Percentiles rank a stretch among this genome's conserved stretches.
Conservation (phyloP, 2,888 invertebrate genomes). For the Chironomus riparius region DNA sequence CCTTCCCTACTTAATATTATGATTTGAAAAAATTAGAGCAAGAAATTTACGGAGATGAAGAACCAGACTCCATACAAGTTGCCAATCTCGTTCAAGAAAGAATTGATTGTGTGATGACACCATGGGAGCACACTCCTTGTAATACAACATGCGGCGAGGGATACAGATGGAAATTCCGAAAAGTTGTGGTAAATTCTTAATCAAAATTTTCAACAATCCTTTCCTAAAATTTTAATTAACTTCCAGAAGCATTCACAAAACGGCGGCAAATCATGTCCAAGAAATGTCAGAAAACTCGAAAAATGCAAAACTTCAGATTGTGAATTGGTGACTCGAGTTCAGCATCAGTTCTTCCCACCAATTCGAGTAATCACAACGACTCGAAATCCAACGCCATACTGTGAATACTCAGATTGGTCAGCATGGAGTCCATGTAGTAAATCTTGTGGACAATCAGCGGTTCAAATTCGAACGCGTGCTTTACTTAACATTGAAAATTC, state of each 20-base stretch:
- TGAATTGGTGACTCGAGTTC: background rate
- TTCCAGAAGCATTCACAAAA: constrained; percentile 34
- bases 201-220: background rate
- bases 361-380: background rate
- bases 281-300: constrained; percentile 40
- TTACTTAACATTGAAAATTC: constrained; percentile 36
- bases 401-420: constrained; percentile 56
- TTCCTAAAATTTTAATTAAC: background rate
- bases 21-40: too few relatives aligned
- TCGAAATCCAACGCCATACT: constrained; percentile 35
- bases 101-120: constrained; percentile 45
- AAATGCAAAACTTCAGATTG: constrained; percentile 38
- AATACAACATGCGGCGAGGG: constrained; percentile 47
- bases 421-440: constrained; percentile 59
- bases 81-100: constrained; percentile 31
- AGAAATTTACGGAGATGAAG: background rate
- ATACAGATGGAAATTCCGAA: constrained; percentile 43
- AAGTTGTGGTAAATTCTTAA: constrained; percentile 40
- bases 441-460: constrained; percentile 51
- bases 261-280: constrained; percentile 48
- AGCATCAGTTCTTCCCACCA: too few relatives aligned
- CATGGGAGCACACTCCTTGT: constrained; percentile 45
- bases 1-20: too few relatives aligned
- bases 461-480: constrained; percentile 47
- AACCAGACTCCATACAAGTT: background rate